Evolutionary conservation across 1,140 invertebrate genomes (phyloP).

Genomic region (Drosophila pectinifera): DNA sequence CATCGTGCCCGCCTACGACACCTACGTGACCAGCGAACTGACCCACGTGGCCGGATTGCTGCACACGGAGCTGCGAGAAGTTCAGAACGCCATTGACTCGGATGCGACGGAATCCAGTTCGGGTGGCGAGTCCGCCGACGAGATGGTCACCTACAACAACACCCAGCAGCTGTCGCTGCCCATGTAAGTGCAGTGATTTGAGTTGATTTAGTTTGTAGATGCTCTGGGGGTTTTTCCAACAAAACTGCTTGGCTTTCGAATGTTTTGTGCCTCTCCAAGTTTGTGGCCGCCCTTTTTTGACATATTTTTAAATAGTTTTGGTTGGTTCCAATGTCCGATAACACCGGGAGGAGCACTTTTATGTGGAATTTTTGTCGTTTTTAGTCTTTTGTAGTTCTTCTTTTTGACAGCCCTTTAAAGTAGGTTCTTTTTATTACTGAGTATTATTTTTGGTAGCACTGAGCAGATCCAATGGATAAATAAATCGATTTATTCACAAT

Average conservation of each 20-base stretch:
- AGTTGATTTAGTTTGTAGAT: background rate
- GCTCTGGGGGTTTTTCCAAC: background rate
- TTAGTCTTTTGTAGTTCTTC: background rate
- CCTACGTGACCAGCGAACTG: conserved; percentile 86
- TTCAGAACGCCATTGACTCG: conserved; percentile 92
- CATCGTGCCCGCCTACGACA: conserved; percentile 84
- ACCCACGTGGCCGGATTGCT: conserved; percentile 89
- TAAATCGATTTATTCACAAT: too few relatives aligned
- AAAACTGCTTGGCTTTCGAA: conserved; percentile 7
- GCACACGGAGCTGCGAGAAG: conserved; percentile 88
- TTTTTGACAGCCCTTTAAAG: conserved; percentile 26
- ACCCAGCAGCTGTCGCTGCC: conserved; percentile 89
- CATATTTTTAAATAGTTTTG: conserved; percentile 12
- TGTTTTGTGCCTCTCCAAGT: background rate
- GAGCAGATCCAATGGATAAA: background rate
- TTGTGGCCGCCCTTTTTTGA: conserved; percentile 13
- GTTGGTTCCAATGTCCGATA: background rate
- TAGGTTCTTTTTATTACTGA: background rate
- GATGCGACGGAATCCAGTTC: conserved; percentile 97
- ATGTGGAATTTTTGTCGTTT: background rate
- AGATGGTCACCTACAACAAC: conserved; percentile 92
- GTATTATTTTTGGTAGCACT: background rate
- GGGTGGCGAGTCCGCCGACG: conserved; percentile 96
- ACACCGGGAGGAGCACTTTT: background rate
- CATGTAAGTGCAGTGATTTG: conserved; percentile 91